phyloP scores from a whole-genome alignment of 2,888 invertebrate species.

The Halictus ligatus region DNA sequence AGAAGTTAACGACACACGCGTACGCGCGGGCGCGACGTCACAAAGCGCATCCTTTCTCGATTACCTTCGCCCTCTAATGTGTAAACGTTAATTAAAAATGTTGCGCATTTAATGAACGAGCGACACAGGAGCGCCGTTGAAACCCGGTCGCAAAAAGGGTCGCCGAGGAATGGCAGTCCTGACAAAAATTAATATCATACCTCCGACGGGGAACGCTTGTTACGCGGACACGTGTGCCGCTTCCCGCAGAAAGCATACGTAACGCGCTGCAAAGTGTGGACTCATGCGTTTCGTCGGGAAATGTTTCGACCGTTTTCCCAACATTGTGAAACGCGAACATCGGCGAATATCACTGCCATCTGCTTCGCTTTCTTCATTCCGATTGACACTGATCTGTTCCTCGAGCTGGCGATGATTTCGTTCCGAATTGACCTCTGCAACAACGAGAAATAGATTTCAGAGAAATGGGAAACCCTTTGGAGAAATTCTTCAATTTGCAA shows the following conservation, averaged over 20 bases:
- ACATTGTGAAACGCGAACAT: not conserved
- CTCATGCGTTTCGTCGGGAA: conserved; percentile 55
- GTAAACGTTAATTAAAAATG: conserved; percentile 79
- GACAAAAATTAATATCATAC: conserved; percentile 77
- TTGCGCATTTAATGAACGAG: conserved; percentile 75
- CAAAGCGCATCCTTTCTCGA: conserved; percentile 62
- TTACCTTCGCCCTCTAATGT: conserved; percentile 61
- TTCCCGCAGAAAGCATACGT: conserved; percentile 60
- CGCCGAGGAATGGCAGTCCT: conserved; percentile 66
- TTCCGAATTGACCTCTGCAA: not conserved
- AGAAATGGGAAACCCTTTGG: too few species aligned
- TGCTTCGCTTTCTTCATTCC: not conserved
- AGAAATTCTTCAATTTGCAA: too few species aligned
- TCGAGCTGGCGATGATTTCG: not conserved
- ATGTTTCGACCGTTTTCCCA: conserved; percentile 63
- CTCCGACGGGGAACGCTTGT: conserved; percentile 53
- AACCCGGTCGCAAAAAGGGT: conserved; percentile 68
- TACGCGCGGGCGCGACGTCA: conserved; percentile 15
- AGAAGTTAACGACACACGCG: not conserved
- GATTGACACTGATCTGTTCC: not conserved
- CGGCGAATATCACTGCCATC: not conserved
- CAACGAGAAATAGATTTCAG: too few species aligned
- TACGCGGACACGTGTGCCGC: conserved; percentile 52
- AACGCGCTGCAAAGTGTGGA: conserved; percentile 67
- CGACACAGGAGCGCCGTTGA: conserved; percentile 76